Conservation (phyloP, 30 jellyfish, hydroid and myxozoan species). For the Mastigias papua region DNA sequence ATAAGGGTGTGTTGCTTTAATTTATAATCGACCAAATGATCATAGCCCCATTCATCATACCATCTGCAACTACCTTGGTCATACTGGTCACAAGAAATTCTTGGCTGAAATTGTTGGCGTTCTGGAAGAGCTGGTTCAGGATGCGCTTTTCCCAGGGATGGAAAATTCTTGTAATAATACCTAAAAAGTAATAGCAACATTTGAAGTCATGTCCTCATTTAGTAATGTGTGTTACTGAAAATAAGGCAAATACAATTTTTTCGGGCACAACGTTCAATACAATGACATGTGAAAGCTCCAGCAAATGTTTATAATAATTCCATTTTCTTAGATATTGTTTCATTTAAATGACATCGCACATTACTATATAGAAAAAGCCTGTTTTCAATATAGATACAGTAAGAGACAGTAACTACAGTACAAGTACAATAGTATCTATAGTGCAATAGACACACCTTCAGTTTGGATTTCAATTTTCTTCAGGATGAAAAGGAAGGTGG, state of each 20-base stretch:
- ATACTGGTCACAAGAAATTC: constrained; percentile 83
- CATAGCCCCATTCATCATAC: constrained; percentile 98
- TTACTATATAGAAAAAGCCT: no score
- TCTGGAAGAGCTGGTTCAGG: constrained; percentile 84
- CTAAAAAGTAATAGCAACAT: constrained; percentile 8
- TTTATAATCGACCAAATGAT: constrained; percentile 75
- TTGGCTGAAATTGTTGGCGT: constrained; percentile 73
- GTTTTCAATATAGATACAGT: no score
- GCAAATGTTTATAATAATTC: no score
- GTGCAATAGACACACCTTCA: no score
- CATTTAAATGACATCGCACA: no score
- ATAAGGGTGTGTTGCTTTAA: constrained; percentile 45
- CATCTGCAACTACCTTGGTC: constrained; percentile 91
- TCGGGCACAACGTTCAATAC: neutral
- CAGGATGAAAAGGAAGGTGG: no score
- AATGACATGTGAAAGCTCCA: no score
- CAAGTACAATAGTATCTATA: no score
- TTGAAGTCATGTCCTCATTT: neutral
- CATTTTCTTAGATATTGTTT: no score
- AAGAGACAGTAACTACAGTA: no score
- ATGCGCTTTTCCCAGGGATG: constrained; percentile 85
- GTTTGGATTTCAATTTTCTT: no score
- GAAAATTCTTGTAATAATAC: constrained; percentile 84
- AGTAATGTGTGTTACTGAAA: neutral
- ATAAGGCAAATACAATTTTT: neutral